Percentiles rank a stretch among this genome's conserved stretches.
phyloP scores from a whole-genome alignment of 2,797 vertebrate species.

The Poecilia gillii region DNA sequence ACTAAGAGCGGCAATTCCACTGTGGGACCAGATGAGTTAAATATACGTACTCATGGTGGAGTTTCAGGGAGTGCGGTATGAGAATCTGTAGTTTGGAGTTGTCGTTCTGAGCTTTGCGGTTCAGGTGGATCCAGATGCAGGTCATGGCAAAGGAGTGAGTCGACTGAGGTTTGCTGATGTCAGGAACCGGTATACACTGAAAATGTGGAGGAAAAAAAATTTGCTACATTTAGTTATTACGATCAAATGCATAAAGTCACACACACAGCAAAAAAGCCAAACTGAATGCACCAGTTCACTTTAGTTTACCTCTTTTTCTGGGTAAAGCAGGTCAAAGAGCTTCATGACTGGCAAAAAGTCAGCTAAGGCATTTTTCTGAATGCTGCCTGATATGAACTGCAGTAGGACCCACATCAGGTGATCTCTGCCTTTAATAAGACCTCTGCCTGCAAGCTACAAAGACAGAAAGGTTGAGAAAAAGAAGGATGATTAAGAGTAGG shows the following conservation, averaged over 20 bases:
- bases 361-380: slow-evolving; percentile 96
- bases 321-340: slow-evolving; percentile 98
- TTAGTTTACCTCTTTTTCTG: slow-evolving; percentile 91
- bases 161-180: slow-evolving; percentile 99
- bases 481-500: neutral
- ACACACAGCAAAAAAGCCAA: neutral
- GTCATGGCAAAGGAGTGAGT: slow-evolving; percentile 99
- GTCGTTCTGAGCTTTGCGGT: slow-evolving; percentile 97
- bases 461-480: neutral
- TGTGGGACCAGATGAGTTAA: neutral
- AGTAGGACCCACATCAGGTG: slow-evolving; percentile 99
- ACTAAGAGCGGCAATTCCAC: neutral
- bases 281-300: neutral
- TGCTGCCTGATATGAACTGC: slow-evolving; percentile 98
- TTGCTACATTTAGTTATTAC: neutral
- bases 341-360: slow-evolving; percentile 99
- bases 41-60: slow-evolving; percentile 90
- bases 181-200: slow-evolving; percentile 97
- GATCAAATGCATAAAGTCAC: neutral
- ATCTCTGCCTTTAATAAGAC: slow-evolving; percentile 97
- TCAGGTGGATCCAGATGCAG: slow-evolving; percentile 99
- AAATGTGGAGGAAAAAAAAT: neutral
- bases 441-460: slow-evolving; percentile 92
- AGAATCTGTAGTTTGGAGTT: slow-evolving; percentile 97
- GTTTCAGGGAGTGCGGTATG: slow-evolving; percentile 96